Base-by-base conservation (phyloP, 2,797 vertebrate genomes). In the Acipenser ruthenus region DNA sequence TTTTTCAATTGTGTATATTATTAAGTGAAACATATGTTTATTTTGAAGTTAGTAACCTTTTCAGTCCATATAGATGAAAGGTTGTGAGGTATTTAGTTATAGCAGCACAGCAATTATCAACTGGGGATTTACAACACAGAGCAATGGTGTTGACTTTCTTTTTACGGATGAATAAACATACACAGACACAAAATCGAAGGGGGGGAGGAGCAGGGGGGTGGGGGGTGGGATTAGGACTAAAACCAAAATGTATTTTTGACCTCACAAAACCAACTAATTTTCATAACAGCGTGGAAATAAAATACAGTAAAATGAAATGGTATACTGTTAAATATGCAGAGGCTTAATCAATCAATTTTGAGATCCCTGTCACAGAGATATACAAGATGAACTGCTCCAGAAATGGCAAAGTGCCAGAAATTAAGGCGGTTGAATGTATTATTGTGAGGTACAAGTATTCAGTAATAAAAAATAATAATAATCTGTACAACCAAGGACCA, bases 341-440 rank as follows among this genome's bases (percentile, higher is more conserved):
- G 15, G n/a, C 49, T 47, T 60, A 55, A 64, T 59, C 64, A 60
- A 51, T 68, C 53, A 55, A 12, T 53, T 56, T 51, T 67, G 47
- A 65, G 60, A 62, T 10, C 60, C 1, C 10, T 37, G 18, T 62
- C 9, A 9, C 18, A 6, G 53, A 10, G 63, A 37, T 37, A 69
- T 69, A 65, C 65, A 65, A 49, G 63, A 69, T 61, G 55, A 56
- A 10, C 65, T 60, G 12, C 50, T 64, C 55, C 65, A 61, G 62
- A 53, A 67, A 67, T 47, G 15, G 56, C 37, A 37, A 37, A 4
- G 37, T 37, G 3, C 37, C 37, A 5, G 37, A 4, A 37, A 7
- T 50, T 49, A 61, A 15, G 51, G 53, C 64, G 23, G 53, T 52
- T 60, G 37, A 48, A 64, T 64, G 64, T 53, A 65, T 71, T 62